Evolutionary conservation across 2,888 invertebrate species (phyloP).

Genomic region (Sturmia bella): DNA sequence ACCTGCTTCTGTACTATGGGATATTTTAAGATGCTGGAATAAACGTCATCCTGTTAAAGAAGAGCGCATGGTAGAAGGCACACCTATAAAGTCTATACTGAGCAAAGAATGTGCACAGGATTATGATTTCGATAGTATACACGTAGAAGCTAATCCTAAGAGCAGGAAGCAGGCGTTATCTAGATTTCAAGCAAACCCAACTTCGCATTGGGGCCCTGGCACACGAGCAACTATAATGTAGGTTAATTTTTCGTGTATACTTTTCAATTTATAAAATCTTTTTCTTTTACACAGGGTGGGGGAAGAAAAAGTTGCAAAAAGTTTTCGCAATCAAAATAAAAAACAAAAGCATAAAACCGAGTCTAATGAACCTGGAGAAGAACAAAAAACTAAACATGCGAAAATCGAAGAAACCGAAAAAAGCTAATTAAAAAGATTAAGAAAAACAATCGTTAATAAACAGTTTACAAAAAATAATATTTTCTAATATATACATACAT

Average conservation of each 20-base stretch:
- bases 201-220: constrained; percentile 95
- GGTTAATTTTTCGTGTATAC: constrained; percentile 77
- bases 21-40: constrained; percentile 92
- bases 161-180: constrained; percentile 88
- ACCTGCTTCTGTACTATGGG: constrained; percentile 93
- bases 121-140: constrained; percentile 82
- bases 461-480: constrained; percentile 44
- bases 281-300: constrained; percentile 86
- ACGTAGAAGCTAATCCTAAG: constrained; percentile 89
- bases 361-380: background rate
- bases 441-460: constrained; percentile 3
- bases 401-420: constrained; percentile 71
- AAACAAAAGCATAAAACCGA: constrained; percentile 80
- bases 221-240: constrained; percentile 90
- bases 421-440: constrained; percentile 18
- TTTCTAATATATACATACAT: constrained; percentile 30
- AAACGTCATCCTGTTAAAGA: constrained; percentile 86
- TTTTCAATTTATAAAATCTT: too few relatives aligned
- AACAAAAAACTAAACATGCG: constrained; percentile 72
- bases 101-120: constrained; percentile 82
- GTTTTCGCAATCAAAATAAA: constrained; percentile 87
- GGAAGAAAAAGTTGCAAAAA: constrained; percentile 85
- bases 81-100: constrained; percentile 83
- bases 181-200: constrained; percentile 93
- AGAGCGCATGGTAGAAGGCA: constrained; percentile 83